These are phyloP conservation scores for Ceratina calcarata DNA, from an alignment of 1,140 invertebrate genomes.

Conservation along the genomic window DNA sequence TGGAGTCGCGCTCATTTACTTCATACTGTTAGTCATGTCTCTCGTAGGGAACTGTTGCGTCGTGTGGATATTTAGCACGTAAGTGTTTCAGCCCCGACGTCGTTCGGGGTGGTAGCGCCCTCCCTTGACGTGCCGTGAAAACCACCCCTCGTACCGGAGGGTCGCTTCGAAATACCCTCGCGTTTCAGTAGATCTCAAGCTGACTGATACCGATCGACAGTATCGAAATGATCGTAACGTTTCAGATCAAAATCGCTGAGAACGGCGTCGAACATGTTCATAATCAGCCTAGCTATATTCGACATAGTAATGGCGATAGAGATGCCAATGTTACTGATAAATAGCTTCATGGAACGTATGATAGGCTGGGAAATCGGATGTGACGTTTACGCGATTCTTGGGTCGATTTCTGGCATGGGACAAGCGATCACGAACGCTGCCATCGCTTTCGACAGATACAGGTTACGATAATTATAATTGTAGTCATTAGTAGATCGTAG, in stretches of 20 bases:
- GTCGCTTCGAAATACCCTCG: not conserved
- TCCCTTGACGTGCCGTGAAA: not conserved
- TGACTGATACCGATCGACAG: not conserved
- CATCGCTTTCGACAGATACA: slow-evolving; percentile 89
- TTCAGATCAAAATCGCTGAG: slow-evolving; percentile 86
- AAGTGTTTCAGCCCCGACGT: slow-evolving; percentile 70
- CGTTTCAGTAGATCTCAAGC: not conserved
- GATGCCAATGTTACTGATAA: slow-evolving; percentile 86
- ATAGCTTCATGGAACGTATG: slow-evolving; percentile 84
- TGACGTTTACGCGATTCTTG: slow-evolving; percentile 85
- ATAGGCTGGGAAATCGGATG: slow-evolving; percentile 86
- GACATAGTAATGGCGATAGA: slow-evolving; percentile 89
- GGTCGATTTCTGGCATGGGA: slow-evolving; percentile 86
- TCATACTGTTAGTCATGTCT: slow-evolving; percentile 85
- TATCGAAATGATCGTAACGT: not conserved
- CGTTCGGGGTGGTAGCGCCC: not conserved
- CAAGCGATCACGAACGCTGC: slow-evolving; percentile 88
- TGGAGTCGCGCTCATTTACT: slow-evolving; percentile 87
- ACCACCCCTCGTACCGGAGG: not conserved
- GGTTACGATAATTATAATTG: slow-evolving; percentile 72
- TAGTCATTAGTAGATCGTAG: too few relatives aligned
- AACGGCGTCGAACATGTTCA: slow-evolving; percentile 90
- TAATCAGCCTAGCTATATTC: slow-evolving; percentile 89
- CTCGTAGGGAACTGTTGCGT: slow-evolving; percentile 90
- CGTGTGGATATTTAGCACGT: slow-evolving; percentile 91